phyloP scores from a whole-genome alignment of 2,113 vertebrate genomes.

The Limanda limanda region DNA sequence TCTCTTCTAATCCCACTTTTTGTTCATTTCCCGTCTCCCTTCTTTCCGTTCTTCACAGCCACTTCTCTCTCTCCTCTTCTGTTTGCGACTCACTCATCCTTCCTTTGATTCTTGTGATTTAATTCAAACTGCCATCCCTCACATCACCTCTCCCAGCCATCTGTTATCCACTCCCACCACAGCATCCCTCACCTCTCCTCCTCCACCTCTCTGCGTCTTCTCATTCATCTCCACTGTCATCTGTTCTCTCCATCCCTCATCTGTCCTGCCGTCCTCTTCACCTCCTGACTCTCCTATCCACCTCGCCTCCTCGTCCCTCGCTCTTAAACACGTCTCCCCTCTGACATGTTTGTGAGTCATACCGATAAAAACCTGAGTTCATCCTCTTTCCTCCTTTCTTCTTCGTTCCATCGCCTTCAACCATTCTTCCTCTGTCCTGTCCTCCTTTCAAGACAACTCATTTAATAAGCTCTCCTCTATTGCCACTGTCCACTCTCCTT shows the following conservation, averaged over 20 bases:
- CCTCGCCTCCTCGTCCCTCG: neutral
- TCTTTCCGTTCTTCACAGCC: no score
- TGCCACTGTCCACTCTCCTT: no score
- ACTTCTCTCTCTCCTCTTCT: neutral
- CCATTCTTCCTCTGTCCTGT: no score
- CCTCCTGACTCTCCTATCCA: neutral
- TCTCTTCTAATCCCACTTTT: no score
- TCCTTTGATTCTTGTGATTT: neutral
- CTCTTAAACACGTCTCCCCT: neutral
- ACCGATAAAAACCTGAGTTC: neutral
- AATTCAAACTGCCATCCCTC: conserved; percentile 11
- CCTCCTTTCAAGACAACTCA: no score
- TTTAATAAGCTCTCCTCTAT: no score
- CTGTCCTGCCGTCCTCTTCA: neutral
- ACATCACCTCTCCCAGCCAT: neutral
- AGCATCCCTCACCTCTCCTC: neutral
- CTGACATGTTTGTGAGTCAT: neutral
- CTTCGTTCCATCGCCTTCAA: neutral
- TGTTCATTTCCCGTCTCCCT: no score
- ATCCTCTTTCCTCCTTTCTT: neutral
- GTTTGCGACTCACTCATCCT: neutral
- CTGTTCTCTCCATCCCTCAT: neutral
- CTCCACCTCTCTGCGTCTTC: no score
- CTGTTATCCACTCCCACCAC: neutral
- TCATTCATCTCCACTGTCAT: no score